Conservation (phyloP, 2,888 invertebrate species). For the Ditula angustiorana region DNA sequence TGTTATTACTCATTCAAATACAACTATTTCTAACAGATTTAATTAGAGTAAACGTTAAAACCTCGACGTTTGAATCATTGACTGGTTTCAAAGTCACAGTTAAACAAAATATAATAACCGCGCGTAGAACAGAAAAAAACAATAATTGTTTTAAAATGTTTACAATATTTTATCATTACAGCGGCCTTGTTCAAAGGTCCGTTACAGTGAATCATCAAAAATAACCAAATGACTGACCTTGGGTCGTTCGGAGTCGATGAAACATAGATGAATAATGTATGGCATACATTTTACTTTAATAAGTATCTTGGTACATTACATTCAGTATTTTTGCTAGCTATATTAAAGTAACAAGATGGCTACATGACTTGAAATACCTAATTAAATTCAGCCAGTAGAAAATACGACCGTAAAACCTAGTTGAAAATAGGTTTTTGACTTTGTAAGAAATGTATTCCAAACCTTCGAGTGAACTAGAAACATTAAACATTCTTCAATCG, state of each 20-base stretch:
- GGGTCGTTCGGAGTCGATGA: background rate
- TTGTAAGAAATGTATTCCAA: background rate
- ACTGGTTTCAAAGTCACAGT: too few relatives aligned
- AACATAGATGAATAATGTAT: background rate
- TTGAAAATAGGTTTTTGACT: background rate
- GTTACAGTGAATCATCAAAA: constrained; percentile 7
- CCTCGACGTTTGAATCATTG: too few relatives aligned
- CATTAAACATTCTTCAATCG: background rate
- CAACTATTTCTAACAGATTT: too few relatives aligned
- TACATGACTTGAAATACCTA: too few relatives aligned
- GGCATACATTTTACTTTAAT: background rate
- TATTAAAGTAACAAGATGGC: too few relatives aligned
- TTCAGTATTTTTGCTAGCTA: background rate
- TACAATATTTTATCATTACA: background rate
- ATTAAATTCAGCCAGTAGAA: too few relatives aligned
- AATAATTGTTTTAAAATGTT: background rate
- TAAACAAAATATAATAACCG: too few relatives aligned
- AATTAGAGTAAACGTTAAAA: too few relatives aligned
- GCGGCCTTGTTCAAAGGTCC: background rate
- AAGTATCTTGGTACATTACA: too few relatives aligned
- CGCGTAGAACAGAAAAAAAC: too few relatives aligned
- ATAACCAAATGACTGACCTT: constrained; percentile 1
- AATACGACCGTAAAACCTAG: too few relatives aligned
- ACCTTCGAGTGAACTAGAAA: background rate
- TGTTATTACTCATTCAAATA: background rate